These are phyloP conservation scores for Camponotus floridanus DNA, from an alignment of 1,140 invertebrate species.

Conservation along the genomic window DNA sequence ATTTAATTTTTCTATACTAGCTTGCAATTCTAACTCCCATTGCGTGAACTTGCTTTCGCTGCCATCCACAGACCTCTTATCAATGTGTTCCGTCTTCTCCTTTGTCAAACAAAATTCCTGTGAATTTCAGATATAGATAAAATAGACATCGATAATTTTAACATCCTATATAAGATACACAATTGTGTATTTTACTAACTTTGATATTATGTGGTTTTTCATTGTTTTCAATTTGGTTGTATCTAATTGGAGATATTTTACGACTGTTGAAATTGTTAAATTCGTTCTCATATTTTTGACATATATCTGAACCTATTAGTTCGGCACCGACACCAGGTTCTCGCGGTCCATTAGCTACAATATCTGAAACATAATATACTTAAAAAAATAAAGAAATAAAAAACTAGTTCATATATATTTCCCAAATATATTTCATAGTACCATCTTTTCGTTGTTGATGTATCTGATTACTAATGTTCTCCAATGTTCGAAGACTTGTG, in stretches of 20 bases:
- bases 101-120: slow-evolving; percentile 77
- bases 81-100: slow-evolving; percentile 79
- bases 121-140: slow-evolving; percentile 44
- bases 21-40: slow-evolving; percentile 84
- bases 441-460: slow-evolving; percentile 89
- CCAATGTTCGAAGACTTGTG: slow-evolving; percentile 93
- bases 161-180: neutral
- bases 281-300: slow-evolving; percentile 77
- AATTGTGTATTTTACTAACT: slow-evolving; percentile 65
- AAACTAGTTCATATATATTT: neutral
- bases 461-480: slow-evolving; percentile 97
- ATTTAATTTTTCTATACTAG: slow-evolving; percentile 82
- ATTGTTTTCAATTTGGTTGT: slow-evolving; percentile 75
- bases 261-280: slow-evolving; percentile 77
- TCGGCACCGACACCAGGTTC: slow-evolving; percentile 97
- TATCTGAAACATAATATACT: slow-evolving; percentile 74
- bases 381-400: neutral
- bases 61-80: slow-evolving; percentile 81
- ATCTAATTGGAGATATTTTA: slow-evolving; percentile 78
- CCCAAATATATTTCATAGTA: slow-evolving; percentile 54
- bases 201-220: slow-evolving; percentile 79
- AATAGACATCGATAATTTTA: neutral
- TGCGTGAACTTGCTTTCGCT: slow-evolving; percentile 82
- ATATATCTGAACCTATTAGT: slow-evolving; percentile 86
- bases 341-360: slow-evolving; percentile 88